Percentiles rank a stretch among this genome's conserved stretches.
These are phyloP conservation scores for Drosophila anceps DNA, from an alignment of 2,888 invertebrate genomes.

Conservation along the genomic window DNA sequence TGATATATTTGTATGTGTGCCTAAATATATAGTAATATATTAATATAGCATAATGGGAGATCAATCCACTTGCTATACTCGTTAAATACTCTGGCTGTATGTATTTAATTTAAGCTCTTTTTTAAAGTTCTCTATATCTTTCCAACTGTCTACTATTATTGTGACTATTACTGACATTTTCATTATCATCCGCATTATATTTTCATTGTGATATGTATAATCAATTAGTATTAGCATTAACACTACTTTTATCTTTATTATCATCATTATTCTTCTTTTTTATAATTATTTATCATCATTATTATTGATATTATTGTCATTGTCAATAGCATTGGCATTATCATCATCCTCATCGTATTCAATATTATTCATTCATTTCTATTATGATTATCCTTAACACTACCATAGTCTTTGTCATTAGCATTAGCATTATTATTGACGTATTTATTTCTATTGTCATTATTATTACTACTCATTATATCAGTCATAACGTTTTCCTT, in stretches of 20 bases:
- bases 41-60: slow-evolving; percentile 14
- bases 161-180: background rate
- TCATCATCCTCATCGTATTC: too few relatives aligned
- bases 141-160: background rate
- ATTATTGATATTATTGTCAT: too few relatives aligned
- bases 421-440: background rate
- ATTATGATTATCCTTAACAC: background rate
- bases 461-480: background rate
- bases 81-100: background rate
- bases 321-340: too few relatives aligned
- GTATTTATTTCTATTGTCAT: background rate
- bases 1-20: background rate
- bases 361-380: background rate
- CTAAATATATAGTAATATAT: background rate
- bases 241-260: too few relatives aligned
- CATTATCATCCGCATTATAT: too few relatives aligned
- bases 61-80: slow-evolving; percentile 20
- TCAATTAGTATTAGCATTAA: too few relatives aligned
- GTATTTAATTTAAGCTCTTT: background rate
- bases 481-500: background rate
- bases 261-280: too few relatives aligned
- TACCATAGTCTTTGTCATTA: too few relatives aligned
- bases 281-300: too few relatives aligned
- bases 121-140: background rate
- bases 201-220: too few relatives aligned